Evolutionary conservation across 2,888 invertebrate species (phyloP).

Genomic region (Seira ritae): DNA sequence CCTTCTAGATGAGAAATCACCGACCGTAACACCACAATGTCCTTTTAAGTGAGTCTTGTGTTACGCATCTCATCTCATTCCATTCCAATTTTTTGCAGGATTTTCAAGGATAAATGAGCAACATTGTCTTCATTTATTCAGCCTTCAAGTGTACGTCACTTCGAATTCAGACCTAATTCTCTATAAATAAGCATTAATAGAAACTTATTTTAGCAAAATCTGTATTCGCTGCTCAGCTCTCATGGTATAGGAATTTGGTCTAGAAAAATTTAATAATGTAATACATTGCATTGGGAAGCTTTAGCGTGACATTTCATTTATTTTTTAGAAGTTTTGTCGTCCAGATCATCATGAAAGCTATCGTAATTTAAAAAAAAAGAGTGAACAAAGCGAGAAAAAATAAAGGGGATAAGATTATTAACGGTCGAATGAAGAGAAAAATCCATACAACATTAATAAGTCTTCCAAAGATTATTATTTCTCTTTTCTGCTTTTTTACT

Average conservation of each 20-base stretch:
- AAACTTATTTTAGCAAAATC: too few relatives aligned
- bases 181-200: neutral
- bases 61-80: neutral
- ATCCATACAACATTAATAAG: constrained; percentile 31
- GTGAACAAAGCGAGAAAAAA: too few relatives aligned
- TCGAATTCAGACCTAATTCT: too few relatives aligned
- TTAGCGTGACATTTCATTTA: neutral
- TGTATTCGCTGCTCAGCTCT: too few relatives aligned
- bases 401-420: constrained; percentile 23
- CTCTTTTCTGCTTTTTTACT: constrained; percentile 12
- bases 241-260: too few relatives aligned
- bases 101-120: too few relatives aligned
- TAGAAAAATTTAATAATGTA: too few relatives aligned
- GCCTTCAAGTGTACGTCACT: neutral
- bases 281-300: too few relatives aligned
- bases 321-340: neutral
- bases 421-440: constrained; percentile 28
- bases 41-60: neutral
- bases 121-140: too few relatives aligned
- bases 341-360: neutral
- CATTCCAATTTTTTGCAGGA: too few relatives aligned
- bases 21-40: neutral
- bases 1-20: neutral
- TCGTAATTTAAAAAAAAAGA: neutral
- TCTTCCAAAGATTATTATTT: constrained; percentile 38